These are phyloP conservation scores for Piscicola geometra DNA, from an alignment of 2,888 invertebrate species.

Conservation along the genomic window DNA sequence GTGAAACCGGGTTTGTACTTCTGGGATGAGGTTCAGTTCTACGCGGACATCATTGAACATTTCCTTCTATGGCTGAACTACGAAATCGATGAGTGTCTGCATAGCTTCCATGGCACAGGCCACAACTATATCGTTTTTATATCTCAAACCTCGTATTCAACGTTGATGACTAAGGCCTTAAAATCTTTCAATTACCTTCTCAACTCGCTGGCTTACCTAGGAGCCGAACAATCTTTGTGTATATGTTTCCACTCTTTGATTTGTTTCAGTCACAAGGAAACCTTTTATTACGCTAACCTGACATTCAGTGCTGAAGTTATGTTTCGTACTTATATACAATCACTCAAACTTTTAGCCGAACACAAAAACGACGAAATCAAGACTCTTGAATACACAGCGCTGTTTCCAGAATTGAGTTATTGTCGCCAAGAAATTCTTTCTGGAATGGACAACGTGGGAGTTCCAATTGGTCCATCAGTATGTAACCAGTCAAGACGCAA, in stretches of 20 bases:
- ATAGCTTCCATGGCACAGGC: background rate
- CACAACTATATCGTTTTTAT: background rate
- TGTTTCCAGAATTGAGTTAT: conserved; percentile 42
- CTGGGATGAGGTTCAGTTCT: conserved; percentile 43
- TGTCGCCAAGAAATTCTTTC: conserved; percentile 43
- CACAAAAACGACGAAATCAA: conserved; percentile 31
- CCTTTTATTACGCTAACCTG: conserved; percentile 44
- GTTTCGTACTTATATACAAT: conserved; percentile 40
- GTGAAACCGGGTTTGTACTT: conserved; percentile 42
- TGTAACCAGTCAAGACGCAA: conserved; percentile 43
- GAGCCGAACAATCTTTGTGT: conserved; percentile 44
- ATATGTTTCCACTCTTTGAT: conserved; percentile 41
- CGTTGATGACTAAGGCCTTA: background rate
- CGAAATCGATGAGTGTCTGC: conserved; percentile 35
- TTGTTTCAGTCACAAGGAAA: conserved; percentile 45
- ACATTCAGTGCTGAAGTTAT: conserved; percentile 42
- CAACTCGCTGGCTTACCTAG: conserved; percentile 40
- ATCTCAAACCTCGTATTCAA: background rate
- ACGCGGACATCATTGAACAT: conserved; percentile 42
- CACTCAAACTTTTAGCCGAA: conserved; percentile 1
- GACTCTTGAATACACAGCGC: conserved; percentile 33
- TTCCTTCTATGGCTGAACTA: conserved; percentile 41
- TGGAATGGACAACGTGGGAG: conserved; percentile 42
- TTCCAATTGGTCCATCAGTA: conserved; percentile 40
- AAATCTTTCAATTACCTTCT: conserved; percentile 40